Evolutionary conservation across 2,888 invertebrate genomes (phyloP).

Genomic region (Blastobasis lacticolella): DNA sequence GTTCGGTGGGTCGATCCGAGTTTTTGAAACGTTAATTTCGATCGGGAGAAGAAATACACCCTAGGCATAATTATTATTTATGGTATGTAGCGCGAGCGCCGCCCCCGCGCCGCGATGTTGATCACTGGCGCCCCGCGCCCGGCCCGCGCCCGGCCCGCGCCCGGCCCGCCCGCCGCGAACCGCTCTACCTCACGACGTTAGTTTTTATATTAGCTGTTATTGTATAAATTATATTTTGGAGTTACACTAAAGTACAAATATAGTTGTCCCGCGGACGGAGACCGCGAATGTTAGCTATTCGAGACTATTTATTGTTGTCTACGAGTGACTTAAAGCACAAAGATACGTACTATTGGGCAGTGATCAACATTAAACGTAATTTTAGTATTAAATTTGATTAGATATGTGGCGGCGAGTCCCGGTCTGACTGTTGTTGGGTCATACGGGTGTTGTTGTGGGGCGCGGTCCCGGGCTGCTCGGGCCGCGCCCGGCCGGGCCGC

Average conservation of each 20-base stretch:
- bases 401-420: slow-evolving; percentile 55
- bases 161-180: slow-evolving; percentile 37
- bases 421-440: slow-evolving; percentile 58
- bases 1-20: slow-evolving; percentile 69
- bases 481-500: slow-evolving; percentile 40
- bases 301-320: slow-evolving; percentile 64
- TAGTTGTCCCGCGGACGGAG: slow-evolving; percentile 53
- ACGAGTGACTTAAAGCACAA: slow-evolving; percentile 69
- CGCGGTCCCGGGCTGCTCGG: slow-evolving; percentile 44
- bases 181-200: slow-evolving; percentile 67
- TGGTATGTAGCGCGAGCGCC: slow-evolving; percentile 63
- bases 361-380: slow-evolving; percentile 74
- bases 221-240: slow-evolving; percentile 70
- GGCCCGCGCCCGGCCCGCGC: slow-evolving; percentile 15
- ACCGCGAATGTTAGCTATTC: slow-evolving; percentile 53
- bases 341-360: slow-evolving; percentile 74
- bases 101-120: slow-evolving; percentile 67
- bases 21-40: slow-evolving; percentile 71
- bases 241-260: slow-evolving; percentile 64
- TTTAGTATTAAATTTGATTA: slow-evolving; percentile 70
- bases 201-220: slow-evolving; percentile 69
- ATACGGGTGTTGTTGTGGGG: slow-evolving; percentile 68
- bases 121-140: slow-evolving; percentile 49
- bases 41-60: slow-evolving; percentile 73
- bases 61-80: slow-evolving; percentile 69